Conservation (phyloP, 2,888 invertebrate species). For the Morpho achilles region DNA sequence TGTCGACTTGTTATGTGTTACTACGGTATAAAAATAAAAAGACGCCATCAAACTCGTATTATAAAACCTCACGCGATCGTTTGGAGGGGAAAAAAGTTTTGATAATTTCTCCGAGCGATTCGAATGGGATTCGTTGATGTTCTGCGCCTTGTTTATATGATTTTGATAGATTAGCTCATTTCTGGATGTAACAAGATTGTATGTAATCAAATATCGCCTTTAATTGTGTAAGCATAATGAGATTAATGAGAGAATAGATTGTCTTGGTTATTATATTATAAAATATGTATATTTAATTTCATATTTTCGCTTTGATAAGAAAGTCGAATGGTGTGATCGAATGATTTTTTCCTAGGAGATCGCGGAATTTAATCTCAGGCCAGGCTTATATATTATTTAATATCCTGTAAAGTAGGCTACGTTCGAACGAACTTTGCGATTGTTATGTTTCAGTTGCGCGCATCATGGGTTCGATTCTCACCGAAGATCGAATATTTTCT, state of each 20-base stretch:
- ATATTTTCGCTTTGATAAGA: too few species aligned
- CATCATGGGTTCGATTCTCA: too few species aligned
- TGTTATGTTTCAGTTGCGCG: too few species aligned
- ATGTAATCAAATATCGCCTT: constrained; percentile 6
- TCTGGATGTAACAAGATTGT: constrained; percentile 11
- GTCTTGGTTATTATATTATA: too few species aligned
- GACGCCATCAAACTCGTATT: constrained; percentile 66
- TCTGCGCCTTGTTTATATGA: constrained; percentile 24
- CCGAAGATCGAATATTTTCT: too few species aligned
- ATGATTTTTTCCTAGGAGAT: too few species aligned
- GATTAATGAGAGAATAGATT: neutral
- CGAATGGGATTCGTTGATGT: constrained; percentile 34
- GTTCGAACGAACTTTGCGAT: too few species aligned
- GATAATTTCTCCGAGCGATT: constrained; percentile 48
- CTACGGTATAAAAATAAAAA: constrained; percentile 50
- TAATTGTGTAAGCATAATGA: constrained; percentile 4
- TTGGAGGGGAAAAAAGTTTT: constrained; percentile 39
- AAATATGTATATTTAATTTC: too few species aligned
- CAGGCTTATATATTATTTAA: too few species aligned
- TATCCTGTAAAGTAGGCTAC: too few species aligned
- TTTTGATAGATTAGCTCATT: constrained; percentile 13
- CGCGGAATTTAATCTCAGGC: too few species aligned
- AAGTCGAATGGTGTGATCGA: too few species aligned
- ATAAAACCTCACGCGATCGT: constrained; percentile 63
- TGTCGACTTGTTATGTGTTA: constrained; percentile 67